Percentiles rank a stretch among this genome's conserved stretches.
phyloP scores from a whole-genome alignment of 37 sponge, comb jelly and placozoan genomes.

The Cliona cf. orientalis region DNA sequence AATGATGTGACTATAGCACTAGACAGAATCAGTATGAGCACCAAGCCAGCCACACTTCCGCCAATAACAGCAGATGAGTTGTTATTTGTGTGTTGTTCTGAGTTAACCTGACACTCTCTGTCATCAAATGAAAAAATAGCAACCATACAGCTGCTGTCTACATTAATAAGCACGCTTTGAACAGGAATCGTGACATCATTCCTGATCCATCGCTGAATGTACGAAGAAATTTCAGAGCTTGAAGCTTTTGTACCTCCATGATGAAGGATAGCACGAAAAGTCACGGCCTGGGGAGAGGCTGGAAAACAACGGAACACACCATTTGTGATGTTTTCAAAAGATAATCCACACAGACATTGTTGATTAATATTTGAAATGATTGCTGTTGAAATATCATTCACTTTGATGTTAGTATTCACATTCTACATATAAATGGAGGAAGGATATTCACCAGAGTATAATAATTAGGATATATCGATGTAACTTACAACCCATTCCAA shows the following conservation, averaged over 20 bases:
- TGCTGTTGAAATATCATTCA: background rate
- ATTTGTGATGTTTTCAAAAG: background rate
- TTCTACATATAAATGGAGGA: no score
- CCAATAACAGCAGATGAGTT: no score
- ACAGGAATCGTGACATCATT: background rate
- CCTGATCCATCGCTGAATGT: background rate
- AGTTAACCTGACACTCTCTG: no score
- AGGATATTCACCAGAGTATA: no score
- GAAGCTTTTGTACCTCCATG: background rate
- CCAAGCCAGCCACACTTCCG: no score
- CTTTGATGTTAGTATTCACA: background rate
- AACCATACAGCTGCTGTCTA: background rate
- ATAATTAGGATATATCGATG: no score
- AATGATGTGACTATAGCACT: no score
- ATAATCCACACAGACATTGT: background rate
- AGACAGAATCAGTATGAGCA: no score
- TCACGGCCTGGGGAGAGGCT: constrained; percentile 7
- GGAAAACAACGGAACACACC: constrained; percentile 4
- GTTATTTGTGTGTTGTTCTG: no score
- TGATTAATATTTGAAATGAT: background rate
- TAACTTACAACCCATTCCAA: no score
- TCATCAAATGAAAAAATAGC: background rate
- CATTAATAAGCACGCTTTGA: background rate
- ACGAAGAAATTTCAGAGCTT: background rate
- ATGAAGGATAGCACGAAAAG: constrained; percentile 4